Evolutionary conservation across 2,113 vertebrate species (phyloP), one percentile per base, ranked within the genome.

Genomic region (Alligator sinensis): DNA sequence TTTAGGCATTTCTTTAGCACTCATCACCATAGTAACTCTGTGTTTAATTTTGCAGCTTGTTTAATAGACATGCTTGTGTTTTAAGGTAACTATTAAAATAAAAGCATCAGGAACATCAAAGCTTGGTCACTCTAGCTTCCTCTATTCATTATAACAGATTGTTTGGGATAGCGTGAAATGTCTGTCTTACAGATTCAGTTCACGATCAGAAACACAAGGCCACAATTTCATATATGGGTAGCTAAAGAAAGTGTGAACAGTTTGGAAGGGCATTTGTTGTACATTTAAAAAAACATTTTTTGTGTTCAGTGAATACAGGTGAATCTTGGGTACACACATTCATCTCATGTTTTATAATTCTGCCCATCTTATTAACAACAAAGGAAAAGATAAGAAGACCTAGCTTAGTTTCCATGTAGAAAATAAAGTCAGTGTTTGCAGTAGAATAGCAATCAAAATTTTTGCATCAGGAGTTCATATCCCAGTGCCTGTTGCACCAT

Each of bases 21-120:
- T 2, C 72, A 77, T 94, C 70, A 84, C 91, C 92, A 94, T 89
- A 91, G 96, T 28, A 92, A 94, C 72, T 3, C 86, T 24, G 30
- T 24, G 30, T 1, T 0, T 87, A 84, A 87, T 60, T 1, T 0
- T 0, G 2, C 0, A 1, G 66, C 17, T 74, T 68, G 76, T 38
- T 38, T 11, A 0, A 3, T 3, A 27, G 74, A 7, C 15, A 57
- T 13, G 66, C 60, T 18, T 77, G 11, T 18, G 21, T 47, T 11
- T 74, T 19, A 47, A 38, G 34, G 6, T 47, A 24, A 38, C 70
- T 38, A 47, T 47, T 21, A 47, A 74, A 74, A 47, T 47, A 47
- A 74, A 17, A n/a, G 11, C 70, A 47, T 74, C 34, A 74, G 24
- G 34, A 74, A 38, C 34, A 74, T 21, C 9, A 74, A 74, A 47